Evolutionary conservation across 2,888 invertebrate genomes (phyloP).

Genomic region (Lasioglossum malachurum): DNA sequence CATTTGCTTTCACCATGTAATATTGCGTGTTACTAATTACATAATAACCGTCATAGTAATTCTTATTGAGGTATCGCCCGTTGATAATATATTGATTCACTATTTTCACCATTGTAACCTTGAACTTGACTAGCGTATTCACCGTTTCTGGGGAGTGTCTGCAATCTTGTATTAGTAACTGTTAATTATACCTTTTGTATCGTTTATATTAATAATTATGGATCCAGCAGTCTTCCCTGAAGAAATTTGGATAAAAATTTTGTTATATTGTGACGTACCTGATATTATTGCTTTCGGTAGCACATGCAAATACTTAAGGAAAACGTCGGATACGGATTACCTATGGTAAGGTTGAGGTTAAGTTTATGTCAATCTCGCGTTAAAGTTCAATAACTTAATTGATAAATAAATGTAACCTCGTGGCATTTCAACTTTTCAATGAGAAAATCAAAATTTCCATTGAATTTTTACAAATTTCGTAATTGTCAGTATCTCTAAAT

Average conservation of each 20-base stretch:
- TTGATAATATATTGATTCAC: conserved; percentile 65
- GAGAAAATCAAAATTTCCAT: neutral
- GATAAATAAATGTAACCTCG: conserved; percentile 12
- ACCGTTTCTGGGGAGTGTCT: conserved; percentile 82
- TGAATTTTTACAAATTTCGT: neutral
- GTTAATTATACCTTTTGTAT: conserved; percentile 74
- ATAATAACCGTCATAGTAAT: conserved; percentile 22
- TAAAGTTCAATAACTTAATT: conserved; percentile 35
- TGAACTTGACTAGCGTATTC: conserved; percentile 84
- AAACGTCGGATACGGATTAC: conserved; percentile 83
- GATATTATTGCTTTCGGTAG: conserved; percentile 84
- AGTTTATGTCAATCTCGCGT: conserved; percentile 50
- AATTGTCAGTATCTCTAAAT: neutral
- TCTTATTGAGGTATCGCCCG: conserved; percentile 35
- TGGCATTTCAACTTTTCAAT: conserved; percentile 6
- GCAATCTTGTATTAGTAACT: conserved; percentile 72
- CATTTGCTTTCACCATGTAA: conserved; percentile 21
- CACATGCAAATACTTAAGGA: conserved; percentile 84
- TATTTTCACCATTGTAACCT: conserved; percentile 78
- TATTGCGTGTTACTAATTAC: neutral
- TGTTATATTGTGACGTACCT: conserved; percentile 84
- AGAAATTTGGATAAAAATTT: conserved; percentile 84
- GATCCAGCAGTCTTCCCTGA: conserved; percentile 84
- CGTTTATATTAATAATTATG: conserved; percentile 77
- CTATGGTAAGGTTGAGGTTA: conserved; percentile 83